A percentile compares a stretch with the other conserved stretches of the same genome.
Evolutionary conservation across 2,888 invertebrate species (phyloP).

Genomic region (Polydrusus pterygomalis): DNA sequence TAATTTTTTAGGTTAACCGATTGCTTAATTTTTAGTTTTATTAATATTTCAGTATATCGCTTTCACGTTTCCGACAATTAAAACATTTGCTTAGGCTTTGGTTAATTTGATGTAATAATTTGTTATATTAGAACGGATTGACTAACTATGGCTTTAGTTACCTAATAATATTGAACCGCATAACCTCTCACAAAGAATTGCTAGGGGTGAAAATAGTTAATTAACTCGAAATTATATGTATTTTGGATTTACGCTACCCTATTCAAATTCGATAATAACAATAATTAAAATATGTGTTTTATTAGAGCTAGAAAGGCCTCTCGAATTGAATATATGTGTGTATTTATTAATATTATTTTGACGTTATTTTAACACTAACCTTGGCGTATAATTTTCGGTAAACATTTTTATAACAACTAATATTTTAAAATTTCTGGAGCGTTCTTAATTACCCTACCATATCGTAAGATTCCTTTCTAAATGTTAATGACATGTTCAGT

Average conservation of each 20-base stretch:
- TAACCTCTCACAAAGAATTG: too few species aligned
- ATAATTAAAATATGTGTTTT: too few species aligned
- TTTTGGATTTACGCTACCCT: too few species aligned
- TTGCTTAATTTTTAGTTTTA: slow-evolving; percentile 11
- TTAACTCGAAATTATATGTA: too few species aligned
- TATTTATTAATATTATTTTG: too few species aligned
- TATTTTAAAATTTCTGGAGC: slow-evolving; percentile 6
- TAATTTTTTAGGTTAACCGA: slow-evolving; percentile 15
- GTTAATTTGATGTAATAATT: background rate
- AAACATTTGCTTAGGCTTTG: background rate
- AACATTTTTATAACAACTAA: background rate
- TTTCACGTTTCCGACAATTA: background rate
- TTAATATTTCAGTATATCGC: background rate
- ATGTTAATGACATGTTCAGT: slow-evolving; percentile 2
- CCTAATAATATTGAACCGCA: too few species aligned
- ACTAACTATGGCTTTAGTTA: too few species aligned
- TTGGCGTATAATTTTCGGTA: background rate
- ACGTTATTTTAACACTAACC: too few species aligned
- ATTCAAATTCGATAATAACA: too few species aligned
- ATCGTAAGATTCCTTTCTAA: slow-evolving; percentile 5
- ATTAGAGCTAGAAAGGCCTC: too few species aligned
- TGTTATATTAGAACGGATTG: background rate
- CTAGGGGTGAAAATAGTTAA: too few species aligned
- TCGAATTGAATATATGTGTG: too few species aligned
- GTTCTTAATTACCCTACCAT: background rate